Percentiles rank a stretch among this genome's conserved stretches.
Conservation (phyloP, 2,888 invertebrate genomes). For the Osmoderma eremita region DNA sequence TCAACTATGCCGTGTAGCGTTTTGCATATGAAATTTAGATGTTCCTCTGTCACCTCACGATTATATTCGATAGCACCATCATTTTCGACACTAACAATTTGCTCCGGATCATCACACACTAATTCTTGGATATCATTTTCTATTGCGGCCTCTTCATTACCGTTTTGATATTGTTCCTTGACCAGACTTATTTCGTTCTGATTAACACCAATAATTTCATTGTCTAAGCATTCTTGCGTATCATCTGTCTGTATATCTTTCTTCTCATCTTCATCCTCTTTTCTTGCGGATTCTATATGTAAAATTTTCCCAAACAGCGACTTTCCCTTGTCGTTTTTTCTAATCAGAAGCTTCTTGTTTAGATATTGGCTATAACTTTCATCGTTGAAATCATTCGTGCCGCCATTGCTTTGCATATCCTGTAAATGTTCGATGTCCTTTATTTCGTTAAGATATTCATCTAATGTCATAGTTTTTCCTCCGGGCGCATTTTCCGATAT, state of each 20-base stretch:
- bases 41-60: slow-evolving; percentile 20
- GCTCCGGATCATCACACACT: not conserved
- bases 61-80: not conserved
- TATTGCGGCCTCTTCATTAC: not conserved
- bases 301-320: slow-evolving; percentile 49
- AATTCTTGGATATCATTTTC: slow-evolving; percentile 3
- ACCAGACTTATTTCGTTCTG: not conserved
- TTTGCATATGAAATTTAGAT: slow-evolving; percentile 52
- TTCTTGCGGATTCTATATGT: slow-evolving; percentile 42
- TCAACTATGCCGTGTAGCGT: slow-evolving; percentile 57
- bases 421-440: slow-evolving; percentile 5
- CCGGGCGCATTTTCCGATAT: slow-evolving; percentile 8
- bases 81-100: not conserved
- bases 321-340: slow-evolving; percentile 46
- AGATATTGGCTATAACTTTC: slow-evolving; percentile 27
- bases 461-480: slow-evolving; percentile 30
- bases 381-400: not conserved
- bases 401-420: not conserved
- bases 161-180: not conserved
- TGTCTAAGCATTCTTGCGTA: not conserved
- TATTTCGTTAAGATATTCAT: slow-evolving; percentile 35
- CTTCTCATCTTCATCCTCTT: not conserved
- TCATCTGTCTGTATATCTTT: not conserved
- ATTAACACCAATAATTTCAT: not conserved
- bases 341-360: slow-evolving; percentile 42